A percentile compares a stretch with the other conserved stretches of the same genome.
Evolutionary conservation across 2,113 vertebrate genomes (phyloP).

Genomic region (Esox niger): DNA sequence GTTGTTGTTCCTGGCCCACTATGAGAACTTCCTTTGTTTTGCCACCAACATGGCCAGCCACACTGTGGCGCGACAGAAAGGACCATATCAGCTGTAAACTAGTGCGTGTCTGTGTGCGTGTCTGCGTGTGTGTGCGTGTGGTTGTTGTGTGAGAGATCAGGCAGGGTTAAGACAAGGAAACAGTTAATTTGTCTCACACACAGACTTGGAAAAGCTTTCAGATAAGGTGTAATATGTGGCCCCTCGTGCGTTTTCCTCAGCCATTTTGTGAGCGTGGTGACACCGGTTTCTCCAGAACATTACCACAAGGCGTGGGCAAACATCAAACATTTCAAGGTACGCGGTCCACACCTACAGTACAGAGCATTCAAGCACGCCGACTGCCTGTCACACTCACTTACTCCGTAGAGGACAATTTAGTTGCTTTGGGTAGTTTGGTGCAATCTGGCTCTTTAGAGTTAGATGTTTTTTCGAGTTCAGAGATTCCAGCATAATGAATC

Average conservation of each 20-base stretch:
- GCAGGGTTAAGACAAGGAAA: too few relatives aligned
- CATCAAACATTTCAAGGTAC: constrained; percentile 54
- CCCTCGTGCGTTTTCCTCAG: constrained; percentile 19
- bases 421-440: constrained; percentile 30
- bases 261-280: constrained; percentile 21
- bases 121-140: too few relatives aligned
- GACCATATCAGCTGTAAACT: not conserved
- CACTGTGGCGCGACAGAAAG: too few relatives aligned
- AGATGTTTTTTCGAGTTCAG: constrained; percentile 11
- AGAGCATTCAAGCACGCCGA: constrained; percentile 16
- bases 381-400: constrained; percentile 30
- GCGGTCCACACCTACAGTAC: constrained; percentile 28
- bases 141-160: constrained; percentile 14
- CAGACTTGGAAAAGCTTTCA: constrained; percentile 52
- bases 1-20: too few relatives aligned
- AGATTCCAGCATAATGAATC: constrained; percentile 22
- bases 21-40: too few relatives aligned
- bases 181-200: too few relatives aligned
- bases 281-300: constrained; percentile 41
- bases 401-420: constrained; percentile 35
- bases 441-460: constrained; percentile 23
- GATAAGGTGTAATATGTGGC: constrained; percentile 38
- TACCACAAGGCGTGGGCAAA: constrained; percentile 39
- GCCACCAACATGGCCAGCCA: too few relatives aligned
- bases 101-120: too few relatives aligned